These are phyloP conservation scores for Parnassius glacialis DNA, from an alignment of 2,888 invertebrate genomes.

Conservation along the genomic window DNA sequence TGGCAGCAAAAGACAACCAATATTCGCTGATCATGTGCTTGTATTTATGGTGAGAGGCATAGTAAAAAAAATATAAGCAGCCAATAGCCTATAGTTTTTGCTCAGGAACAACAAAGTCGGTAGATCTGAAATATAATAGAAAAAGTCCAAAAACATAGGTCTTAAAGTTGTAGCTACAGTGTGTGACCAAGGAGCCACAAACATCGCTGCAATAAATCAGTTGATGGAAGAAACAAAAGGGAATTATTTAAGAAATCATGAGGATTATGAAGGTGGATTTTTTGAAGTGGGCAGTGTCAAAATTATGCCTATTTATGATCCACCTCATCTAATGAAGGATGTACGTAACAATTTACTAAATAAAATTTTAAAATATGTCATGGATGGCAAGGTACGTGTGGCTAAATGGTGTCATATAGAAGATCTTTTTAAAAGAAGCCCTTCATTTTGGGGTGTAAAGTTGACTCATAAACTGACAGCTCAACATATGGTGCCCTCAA, in stretches of 20 bases:
- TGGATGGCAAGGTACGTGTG: too few species aligned
- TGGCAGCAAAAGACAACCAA: neutral
- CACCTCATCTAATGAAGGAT: too few species aligned
- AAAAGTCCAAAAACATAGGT: slow-evolving; percentile 24
- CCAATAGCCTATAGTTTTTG: slow-evolving; percentile 27
- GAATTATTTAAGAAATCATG: slow-evolving; percentile 11
- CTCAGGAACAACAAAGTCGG: slow-evolving; percentile 21
- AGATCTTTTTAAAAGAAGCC: too few species aligned
- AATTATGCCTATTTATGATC: too few species aligned
- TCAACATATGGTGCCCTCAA: slow-evolving; percentile 9
- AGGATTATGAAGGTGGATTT: too few species aligned
- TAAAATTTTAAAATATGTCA: too few species aligned
- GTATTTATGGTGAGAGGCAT: slow-evolving; percentile 32
- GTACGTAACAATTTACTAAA: too few species aligned
- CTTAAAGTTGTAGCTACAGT: slow-evolving; percentile 29
- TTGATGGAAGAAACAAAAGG: slow-evolving; percentile 22
- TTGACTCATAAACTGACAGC: too few species aligned
- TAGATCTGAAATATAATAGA: slow-evolving; percentile 21
- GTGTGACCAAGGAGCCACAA: slow-evolving; percentile 31
- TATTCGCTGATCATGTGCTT: slow-evolving; percentile 28
- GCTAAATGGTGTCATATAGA: too few species aligned
- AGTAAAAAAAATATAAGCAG: slow-evolving; percentile 30
- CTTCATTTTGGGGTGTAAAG: too few species aligned
- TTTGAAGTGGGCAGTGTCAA: too few species aligned
- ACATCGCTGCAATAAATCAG: slow-evolving; percentile 28